phyloP scores from a whole-genome alignment of 1,140 invertebrate genomes.

The Camponotus vicinus region DNA sequence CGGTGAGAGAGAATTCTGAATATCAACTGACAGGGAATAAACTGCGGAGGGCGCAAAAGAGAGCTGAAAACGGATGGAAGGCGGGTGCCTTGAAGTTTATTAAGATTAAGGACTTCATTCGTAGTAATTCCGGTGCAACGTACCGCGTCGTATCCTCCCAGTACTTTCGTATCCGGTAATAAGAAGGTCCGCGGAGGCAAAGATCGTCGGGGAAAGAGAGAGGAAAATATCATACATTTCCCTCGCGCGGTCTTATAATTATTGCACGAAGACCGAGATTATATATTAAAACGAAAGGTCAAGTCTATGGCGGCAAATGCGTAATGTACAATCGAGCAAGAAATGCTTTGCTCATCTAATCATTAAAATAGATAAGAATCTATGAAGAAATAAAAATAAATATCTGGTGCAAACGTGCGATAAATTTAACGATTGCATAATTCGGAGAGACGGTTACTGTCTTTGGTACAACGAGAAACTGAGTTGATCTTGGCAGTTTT shows the following conservation, averaged over 20 bases:
- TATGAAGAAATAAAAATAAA: not conserved
- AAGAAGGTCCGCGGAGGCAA: slow-evolving; percentile 26
- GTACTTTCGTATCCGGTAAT: slow-evolving; percentile 61
- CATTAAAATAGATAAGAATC: not conserved
- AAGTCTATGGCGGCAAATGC: slow-evolving; percentile 30
- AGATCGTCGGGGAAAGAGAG: not conserved
- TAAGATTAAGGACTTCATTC: slow-evolving; percentile 84
- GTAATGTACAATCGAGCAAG: not conserved
- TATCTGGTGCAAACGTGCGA: not conserved
- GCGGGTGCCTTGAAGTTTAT: slow-evolving; percentile 80
- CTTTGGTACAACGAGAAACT: not conserved
- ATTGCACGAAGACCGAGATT: slow-evolving; percentile 70
- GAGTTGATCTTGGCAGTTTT: not conserved
- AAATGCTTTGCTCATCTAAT: slow-evolving; percentile 6
- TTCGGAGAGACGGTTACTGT: not conserved
- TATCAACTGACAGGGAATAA: slow-evolving; percentile 72
- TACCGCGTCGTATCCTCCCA: slow-evolving; percentile 46
- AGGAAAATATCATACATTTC: slow-evolving; percentile 52
- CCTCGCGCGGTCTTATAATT: slow-evolving; percentile 68
- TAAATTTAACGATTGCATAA: not conserved
- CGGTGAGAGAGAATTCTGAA: slow-evolving; percentile 67
- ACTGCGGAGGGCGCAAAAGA: slow-evolving; percentile 44
- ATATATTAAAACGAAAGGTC: slow-evolving; percentile 67
- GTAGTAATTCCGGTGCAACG: slow-evolving; percentile 75
- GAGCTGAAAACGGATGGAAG: slow-evolving; percentile 62